Evolutionary conservation across 1,140 invertebrate species (phyloP).

Genomic region (Stegodyphus mimosarum): DNA sequence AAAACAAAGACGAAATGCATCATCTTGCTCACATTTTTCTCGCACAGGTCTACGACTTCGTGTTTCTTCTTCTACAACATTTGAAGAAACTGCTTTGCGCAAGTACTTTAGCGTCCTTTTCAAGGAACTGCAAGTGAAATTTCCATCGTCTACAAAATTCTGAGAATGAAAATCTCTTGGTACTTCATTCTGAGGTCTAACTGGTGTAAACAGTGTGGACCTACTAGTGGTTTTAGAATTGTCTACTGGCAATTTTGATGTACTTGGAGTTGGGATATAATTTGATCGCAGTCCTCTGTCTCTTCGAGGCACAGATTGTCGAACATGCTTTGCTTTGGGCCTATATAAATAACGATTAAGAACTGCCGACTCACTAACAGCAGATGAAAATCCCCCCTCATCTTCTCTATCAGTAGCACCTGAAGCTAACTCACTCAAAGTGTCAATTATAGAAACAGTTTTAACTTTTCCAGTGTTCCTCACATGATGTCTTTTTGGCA

Average conservation of each 20-base stretch:
- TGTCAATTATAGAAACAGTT: constrained; percentile 65
- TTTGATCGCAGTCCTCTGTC: not conserved
- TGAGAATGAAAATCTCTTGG: constrained; percentile 20
- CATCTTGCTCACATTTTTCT: constrained; percentile 31
- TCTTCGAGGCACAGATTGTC: not conserved
- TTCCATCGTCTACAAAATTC: constrained; percentile 21
- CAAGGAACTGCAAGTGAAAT: constrained; percentile 43
- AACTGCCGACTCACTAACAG: constrained; percentile 53
- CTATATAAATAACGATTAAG: constrained; percentile 34
- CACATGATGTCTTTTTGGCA: constrained; percentile 36
- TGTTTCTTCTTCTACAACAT: constrained; percentile 39
- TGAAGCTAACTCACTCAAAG: constrained; percentile 64
- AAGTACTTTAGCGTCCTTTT: constrained; percentile 59
- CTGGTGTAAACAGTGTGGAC: constrained; percentile 2
- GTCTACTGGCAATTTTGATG: not conserved
- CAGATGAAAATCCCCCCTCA: constrained; percentile 54
- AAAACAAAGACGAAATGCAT: constrained; percentile 57
- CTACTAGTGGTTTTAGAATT: not conserved
- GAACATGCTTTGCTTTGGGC: constrained; percentile 31
- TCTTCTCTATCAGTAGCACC: constrained; percentile 60
- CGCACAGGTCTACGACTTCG: constrained; percentile 8
- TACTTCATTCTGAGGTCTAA: constrained; percentile 13
- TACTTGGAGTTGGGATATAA: constrained; percentile 1
- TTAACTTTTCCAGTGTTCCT: constrained; percentile 51
- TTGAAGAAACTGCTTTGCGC: constrained; percentile 49